Percentiles rank a stretch among this genome's conserved stretches.
phyloP scores from a whole-genome alignment of 2,113 vertebrate genomes.

The Centropus unirufus region DNA sequence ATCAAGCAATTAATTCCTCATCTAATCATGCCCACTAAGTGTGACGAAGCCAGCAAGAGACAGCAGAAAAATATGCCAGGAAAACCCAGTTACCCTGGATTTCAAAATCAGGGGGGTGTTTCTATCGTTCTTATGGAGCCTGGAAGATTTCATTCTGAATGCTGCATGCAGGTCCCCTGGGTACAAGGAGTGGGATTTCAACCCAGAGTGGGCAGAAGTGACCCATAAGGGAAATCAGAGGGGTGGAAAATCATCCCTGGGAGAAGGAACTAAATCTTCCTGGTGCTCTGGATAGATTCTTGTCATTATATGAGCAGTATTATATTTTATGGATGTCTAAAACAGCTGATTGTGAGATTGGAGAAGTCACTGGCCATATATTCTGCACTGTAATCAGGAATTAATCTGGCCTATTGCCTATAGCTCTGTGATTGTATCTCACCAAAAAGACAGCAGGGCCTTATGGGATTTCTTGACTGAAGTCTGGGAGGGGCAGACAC shows the following conservation, averaged over 20 bases:
- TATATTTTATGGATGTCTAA: constrained; percentile 26
- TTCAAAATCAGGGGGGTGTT: background rate
- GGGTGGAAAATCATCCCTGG: background rate
- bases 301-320: background rate
- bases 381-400: background rate
- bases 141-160: background rate
- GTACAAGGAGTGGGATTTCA: background rate
- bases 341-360: constrained; percentile 15
- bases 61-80: background rate
- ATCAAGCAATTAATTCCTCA: background rate
- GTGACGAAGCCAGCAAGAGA: background rate
- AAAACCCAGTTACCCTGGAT: background rate
- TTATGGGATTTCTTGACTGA: background rate
- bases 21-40: background rate
- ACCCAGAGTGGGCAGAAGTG: background rate
- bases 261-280: background rate
- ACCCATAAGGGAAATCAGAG: background rate
- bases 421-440: background rate
- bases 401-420: constrained; percentile 5
- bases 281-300: background rate
- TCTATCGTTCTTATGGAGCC: background rate
- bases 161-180: background rate
- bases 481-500: background rate
- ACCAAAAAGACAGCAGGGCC: background rate
- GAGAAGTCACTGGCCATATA: constrained; percentile 15